Evolutionary conservation across 2,888 invertebrate genomes (phyloP).

Genomic region (Oxyteleia sp.): DNA sequence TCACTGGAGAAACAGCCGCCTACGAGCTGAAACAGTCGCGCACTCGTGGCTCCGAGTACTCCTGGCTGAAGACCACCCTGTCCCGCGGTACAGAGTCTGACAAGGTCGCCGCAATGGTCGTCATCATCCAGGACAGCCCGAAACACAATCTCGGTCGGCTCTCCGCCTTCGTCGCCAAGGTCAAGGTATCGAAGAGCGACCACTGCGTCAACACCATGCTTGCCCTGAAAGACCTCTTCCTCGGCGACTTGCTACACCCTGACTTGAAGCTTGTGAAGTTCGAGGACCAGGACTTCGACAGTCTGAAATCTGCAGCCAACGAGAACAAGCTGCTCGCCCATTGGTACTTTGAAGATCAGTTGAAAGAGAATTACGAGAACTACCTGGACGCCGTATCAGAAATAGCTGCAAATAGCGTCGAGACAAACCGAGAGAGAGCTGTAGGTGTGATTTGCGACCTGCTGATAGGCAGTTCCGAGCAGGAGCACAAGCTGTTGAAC

Average conservation of each 20-base stretch:
- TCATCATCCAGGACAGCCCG: slow-evolving; percentile 94
- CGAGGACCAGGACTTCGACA: slow-evolving; percentile 90
- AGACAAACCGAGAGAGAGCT: slow-evolving; percentile 94
- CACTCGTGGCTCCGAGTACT: slow-evolving; percentile 90
- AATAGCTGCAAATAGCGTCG: slow-evolving; percentile 93
- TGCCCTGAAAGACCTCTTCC: slow-evolving; percentile 93
- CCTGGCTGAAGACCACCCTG: slow-evolving; percentile 94
- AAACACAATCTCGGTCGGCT: slow-evolving; percentile 92
- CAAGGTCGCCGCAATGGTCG: slow-evolving; percentile 94
- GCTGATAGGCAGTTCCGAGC: slow-evolving; percentile 93
- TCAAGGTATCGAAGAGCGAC: slow-evolving; percentile 93
- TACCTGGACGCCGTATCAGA: slow-evolving; percentile 92
- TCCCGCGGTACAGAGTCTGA: slow-evolving; percentile 94
- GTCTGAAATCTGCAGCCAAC: slow-evolving; percentile 88
- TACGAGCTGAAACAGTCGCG: slow-evolving; percentile 85
- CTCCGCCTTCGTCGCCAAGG: slow-evolving; percentile 91
- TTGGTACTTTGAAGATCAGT: slow-evolving; percentile 97
- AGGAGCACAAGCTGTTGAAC: slow-evolving; percentile 94
- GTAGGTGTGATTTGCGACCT: slow-evolving; percentile 92
- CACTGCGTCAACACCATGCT: slow-evolving; percentile 91
- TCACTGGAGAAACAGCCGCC: slow-evolving; percentile 90
- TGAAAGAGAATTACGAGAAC: slow-evolving; percentile 93
- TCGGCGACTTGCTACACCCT: slow-evolving; percentile 91
- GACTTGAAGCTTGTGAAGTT: slow-evolving; percentile 91
- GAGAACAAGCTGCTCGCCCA: slow-evolving; percentile 90